Evolutionary conservation across 2,888 invertebrate genomes (phyloP).

Genomic region (Neoascia interrupta): DNA sequence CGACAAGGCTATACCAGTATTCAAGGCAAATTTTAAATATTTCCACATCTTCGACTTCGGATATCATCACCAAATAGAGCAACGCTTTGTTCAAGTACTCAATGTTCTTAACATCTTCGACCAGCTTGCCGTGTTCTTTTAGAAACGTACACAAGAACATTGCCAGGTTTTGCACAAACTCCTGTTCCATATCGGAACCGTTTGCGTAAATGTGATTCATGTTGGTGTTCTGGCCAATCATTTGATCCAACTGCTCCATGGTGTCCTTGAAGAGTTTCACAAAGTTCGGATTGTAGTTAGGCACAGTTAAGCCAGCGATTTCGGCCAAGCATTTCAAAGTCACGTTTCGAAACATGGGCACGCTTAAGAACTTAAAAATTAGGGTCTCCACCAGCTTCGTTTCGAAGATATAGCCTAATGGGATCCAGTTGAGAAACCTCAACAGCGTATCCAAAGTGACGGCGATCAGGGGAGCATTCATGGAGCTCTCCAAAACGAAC

Average conservation of each 20-base stretch:
- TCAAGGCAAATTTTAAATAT: conserved; percentile 99
- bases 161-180: conserved; percentile 98
- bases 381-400: conserved; percentile 97
- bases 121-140: conserved; percentile 95
- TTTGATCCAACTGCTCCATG: conserved; percentile 94
- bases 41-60: conserved; percentile 99
- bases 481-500: conserved; percentile 98
- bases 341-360: conserved; percentile 98
- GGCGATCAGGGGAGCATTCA: conserved; percentile 97
- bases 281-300: conserved; percentile 96
- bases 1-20: conserved; percentile 97
- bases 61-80: conserved; percentile 93
- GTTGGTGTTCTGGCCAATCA: conserved; percentile 94
- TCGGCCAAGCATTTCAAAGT: conserved; percentile 99
- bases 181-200: conserved; percentile 98
- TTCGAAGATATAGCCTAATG: conserved; percentile 99
- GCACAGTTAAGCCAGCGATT: conserved; percentile 94
- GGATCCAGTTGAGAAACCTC: conserved; percentile 99
- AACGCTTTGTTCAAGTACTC: conserved; percentile 90
- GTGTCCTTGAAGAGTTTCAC: conserved; percentile 93
- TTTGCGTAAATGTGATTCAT: conserved; percentile 96
- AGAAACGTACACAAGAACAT: conserved; percentile 98
- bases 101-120: conserved; percentile 89
- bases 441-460: conserved; percentile 97
- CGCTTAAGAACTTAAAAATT: conserved; percentile 97